Conservation (phyloP, 2,113 vertebrate species). For the Pelusios castaneus region DNA sequence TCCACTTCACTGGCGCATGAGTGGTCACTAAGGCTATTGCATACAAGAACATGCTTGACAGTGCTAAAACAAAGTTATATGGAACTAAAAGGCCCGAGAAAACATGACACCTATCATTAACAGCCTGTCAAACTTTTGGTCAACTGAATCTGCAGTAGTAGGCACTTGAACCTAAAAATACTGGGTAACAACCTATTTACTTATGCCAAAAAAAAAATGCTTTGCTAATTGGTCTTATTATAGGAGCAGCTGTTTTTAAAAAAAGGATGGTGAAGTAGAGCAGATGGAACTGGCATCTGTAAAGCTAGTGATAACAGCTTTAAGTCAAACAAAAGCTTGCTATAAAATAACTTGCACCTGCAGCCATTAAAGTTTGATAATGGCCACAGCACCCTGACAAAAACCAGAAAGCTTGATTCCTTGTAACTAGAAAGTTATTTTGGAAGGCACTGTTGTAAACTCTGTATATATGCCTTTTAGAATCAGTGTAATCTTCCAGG, state of each 20-base stretch:
- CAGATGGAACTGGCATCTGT: neutral
- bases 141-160: neutral
- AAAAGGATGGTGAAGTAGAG: neutral
- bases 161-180: neutral
- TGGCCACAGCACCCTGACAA: conserved; percentile 33
- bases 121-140: neutral
- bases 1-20: neutral
- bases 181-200: rapidly evolving
- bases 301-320: conserved; percentile 49
- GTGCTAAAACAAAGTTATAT: neutral
- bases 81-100: neutral
- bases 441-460: conserved; percentile 63
- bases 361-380: conserved; percentile 40
- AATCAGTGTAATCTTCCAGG: conserved; percentile 34
- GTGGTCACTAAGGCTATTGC: neutral
- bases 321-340: conserved; percentile 41
- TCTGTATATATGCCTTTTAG: conserved; percentile 45
- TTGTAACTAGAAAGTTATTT: conserved; percentile 71
- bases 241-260: neutral
- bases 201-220: rapidly evolving
- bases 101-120: neutral
- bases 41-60: neutral
- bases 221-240: neutral
- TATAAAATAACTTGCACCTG: conserved; percentile 65
- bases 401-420: conserved; percentile 45